Percentiles rank a stretch among this genome's conserved stretches.
Conservation (phyloP, 2,113 vertebrate genomes). For the Platysteira castanea region DNA sequence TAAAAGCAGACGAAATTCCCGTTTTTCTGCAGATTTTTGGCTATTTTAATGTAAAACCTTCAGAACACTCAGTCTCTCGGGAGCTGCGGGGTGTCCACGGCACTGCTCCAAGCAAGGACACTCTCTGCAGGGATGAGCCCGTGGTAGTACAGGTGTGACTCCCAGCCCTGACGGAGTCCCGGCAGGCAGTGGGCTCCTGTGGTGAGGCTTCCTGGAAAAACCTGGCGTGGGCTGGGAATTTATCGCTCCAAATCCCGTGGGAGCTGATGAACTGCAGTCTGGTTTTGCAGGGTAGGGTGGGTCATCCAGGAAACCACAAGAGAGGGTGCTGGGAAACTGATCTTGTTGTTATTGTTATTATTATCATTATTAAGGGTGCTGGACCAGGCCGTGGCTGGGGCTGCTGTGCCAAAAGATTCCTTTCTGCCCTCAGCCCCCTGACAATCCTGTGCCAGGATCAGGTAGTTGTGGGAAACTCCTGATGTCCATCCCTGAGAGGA, state of each 20-base stretch:
- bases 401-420: background rate
- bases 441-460: background rate
- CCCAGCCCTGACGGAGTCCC: rapidly evolving
- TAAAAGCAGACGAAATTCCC: background rate
- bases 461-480: background rate
- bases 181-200: background rate
- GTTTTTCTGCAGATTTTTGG: background rate
- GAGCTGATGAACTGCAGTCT: background rate
- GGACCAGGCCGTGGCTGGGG: background rate
- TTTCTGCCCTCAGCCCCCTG: background rate
- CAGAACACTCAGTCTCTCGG: rapidly evolving
- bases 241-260: background rate
- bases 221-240: background rate
- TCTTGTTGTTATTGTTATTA: background rate
- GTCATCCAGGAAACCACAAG: background rate
- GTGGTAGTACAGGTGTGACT: background rate
- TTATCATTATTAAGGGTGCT: background rate
- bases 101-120: background rate
- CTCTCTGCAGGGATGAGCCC: background rate
- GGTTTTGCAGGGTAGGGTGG: background rate
- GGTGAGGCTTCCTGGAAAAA: background rate
- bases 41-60: background rate
- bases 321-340: background rate
- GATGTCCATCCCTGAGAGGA: background rate
- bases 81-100: rapidly evolving